Percentiles rank a stretch among this genome's conserved stretches.
Evolutionary conservation across 35 echinoderm and acorn worm species (phyloP).

Genomic region (Chiridota heheva): DNA sequence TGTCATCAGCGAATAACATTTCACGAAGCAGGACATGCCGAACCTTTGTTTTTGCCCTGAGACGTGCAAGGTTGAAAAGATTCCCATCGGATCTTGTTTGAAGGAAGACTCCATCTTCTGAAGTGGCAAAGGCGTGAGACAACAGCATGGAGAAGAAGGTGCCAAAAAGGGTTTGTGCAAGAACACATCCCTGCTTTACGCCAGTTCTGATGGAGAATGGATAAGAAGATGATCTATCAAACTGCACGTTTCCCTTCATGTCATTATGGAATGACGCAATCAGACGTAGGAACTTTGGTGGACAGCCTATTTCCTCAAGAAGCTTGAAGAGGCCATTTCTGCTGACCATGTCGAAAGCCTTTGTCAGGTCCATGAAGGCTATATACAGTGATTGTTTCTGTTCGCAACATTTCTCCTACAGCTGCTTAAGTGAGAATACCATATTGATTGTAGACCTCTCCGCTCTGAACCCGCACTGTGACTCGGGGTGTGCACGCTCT

Average conservation of each 20-base stretch:
- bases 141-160: constrained; percentile 62
- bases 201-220: constrained; percentile 35
- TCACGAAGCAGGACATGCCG: constrained; percentile 7
- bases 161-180: constrained; percentile 57
- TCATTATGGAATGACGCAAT: constrained; percentile 3
- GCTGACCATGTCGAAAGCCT: constrained; percentile 64
- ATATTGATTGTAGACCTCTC: constrained; percentile 44
- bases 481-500: constrained; percentile 60
- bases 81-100: constrained; percentile 18
- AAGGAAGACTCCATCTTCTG: constrained; percentile 33
- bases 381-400: constrained; percentile 36
- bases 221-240: constrained; percentile 20
- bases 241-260: neutral
- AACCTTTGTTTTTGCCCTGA: constrained; percentile 32
- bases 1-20: constrained; percentile 37
- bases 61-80: constrained; percentile 4
- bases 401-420: constrained; percentile 53
- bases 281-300: neutral
- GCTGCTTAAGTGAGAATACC: constrained; percentile 27
- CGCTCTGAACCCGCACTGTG: constrained; percentile 70
- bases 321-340: constrained; percentile 32
- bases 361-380: constrained; percentile 69
- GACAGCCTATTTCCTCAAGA: neutral
- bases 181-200: constrained; percentile 70
- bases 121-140: constrained; percentile 3